Percentiles rank a stretch among this genome's conserved stretches.
These are phyloP conservation scores for Epizoanthus illoricatus DNA, from an alignment of 92 coral and sea anemone genomes.

Conservation along the genomic window DNA sequence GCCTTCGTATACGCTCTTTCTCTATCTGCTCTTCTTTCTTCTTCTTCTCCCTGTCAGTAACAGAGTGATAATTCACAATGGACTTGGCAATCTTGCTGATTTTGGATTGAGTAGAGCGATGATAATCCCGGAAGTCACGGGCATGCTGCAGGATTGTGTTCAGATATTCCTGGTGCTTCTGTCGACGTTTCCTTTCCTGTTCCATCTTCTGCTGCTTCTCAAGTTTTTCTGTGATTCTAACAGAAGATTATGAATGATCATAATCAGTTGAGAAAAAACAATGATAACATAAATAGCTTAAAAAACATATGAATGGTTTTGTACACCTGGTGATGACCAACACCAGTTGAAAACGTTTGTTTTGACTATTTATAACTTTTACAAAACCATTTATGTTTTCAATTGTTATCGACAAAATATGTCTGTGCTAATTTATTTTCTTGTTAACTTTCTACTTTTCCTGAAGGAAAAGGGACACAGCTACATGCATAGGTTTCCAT, in stretches of 20 bases:
- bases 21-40: constrained; percentile 96
- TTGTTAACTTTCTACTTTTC: too few species aligned
- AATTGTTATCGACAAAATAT: too few species aligned
- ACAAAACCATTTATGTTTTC: too few species aligned
- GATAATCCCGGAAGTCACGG: constrained; percentile 96
- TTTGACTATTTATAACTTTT: too few species aligned
- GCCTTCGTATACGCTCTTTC: constrained; percentile 99
- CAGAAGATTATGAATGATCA: background rate
- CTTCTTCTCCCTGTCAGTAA: constrained; percentile 97
- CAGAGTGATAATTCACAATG: constrained; percentile 93
- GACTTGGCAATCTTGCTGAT: constrained; percentile 90
- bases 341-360: too few species aligned
- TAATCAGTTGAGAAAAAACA: background rate
- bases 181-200: constrained; percentile 95
- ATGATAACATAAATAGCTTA: background rate
- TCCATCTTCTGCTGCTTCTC: constrained; percentile 99
- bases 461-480: too few species aligned
- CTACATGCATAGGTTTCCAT: too few species aligned
- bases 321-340: too few species aligned
- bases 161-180: constrained; percentile 97
- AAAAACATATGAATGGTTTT: background rate
- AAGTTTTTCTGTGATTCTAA: constrained; percentile 95
- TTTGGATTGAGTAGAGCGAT: constrained; percentile 89
- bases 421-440: too few species aligned
- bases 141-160: constrained; percentile 94